Evolutionary conservation across 1,140 invertebrate genomes (phyloP).

Genomic region (Drosophila lowei): DNA sequence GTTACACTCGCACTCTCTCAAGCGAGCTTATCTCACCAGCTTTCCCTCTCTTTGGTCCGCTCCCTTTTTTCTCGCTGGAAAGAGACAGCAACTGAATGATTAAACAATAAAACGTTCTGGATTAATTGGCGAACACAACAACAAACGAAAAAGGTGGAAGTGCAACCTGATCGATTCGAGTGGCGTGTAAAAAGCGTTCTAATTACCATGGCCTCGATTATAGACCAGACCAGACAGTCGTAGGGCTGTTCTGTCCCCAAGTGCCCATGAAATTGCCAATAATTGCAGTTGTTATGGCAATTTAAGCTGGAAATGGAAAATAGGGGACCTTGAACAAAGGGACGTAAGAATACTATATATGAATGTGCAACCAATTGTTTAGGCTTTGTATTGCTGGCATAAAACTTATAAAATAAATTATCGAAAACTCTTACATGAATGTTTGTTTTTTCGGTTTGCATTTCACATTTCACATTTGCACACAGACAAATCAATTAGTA

Average conservation of each 20-base stretch:
- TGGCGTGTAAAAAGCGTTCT: slow-evolving; percentile 31
- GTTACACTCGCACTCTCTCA: not conserved
- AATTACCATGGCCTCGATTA: slow-evolving; percentile 16
- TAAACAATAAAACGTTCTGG: slow-evolving; percentile 4
- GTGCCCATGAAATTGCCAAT: slow-evolving; percentile 41
- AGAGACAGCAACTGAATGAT: slow-evolving; percentile 1
- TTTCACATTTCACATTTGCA: too few species aligned
- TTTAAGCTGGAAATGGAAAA: slow-evolving; percentile 17
- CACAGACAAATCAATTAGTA: too few species aligned
- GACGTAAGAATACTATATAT: not conserved
- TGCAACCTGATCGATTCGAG: slow-evolving; percentile 22
- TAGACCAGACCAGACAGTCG: too few species aligned
- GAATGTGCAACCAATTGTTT: too few species aligned
- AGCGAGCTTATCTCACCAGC: slow-evolving; percentile 13
- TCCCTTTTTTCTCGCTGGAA: not conserved
- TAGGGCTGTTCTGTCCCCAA: slow-evolving; percentile 2
- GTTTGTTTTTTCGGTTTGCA: too few species aligned
- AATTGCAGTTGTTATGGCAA: slow-evolving; percentile 31
- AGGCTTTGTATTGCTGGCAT: too few species aligned
- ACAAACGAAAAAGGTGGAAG: slow-evolving; percentile 2
- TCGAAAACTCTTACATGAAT: too few species aligned
- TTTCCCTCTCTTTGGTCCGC: not conserved
- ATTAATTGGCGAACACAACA: slow-evolving; percentile 22
- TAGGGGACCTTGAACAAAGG: slow-evolving; percentile 22
- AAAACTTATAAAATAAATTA: too few species aligned